Evolutionary conservation across 2,888 invertebrate species (phyloP).

Genomic region (Himalopsyche japonica): DNA sequence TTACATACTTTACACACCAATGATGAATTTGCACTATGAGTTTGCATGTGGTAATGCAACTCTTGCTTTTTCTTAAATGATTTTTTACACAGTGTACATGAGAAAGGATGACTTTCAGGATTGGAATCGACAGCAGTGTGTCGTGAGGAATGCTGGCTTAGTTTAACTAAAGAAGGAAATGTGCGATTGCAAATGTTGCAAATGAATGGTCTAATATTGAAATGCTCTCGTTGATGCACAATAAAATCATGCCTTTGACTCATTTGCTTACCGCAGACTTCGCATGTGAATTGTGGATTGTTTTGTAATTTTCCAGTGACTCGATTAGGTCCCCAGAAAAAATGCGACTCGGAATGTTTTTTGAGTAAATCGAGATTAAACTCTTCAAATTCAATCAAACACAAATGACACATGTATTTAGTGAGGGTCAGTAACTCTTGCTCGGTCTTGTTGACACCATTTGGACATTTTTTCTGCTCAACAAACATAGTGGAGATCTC

Average conservation of each 20-base stretch:
- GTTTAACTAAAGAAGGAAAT: slow-evolving; percentile 38
- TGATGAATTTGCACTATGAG: slow-evolving; percentile 39
- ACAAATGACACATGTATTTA: slow-evolving; percentile 43
- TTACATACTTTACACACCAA: slow-evolving; percentile 44
- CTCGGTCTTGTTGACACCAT: background rate
- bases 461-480: background rate
- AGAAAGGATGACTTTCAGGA: background rate
- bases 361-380: slow-evolving; percentile 41
- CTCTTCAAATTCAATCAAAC: slow-evolving; percentile 42
- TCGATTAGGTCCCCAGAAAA: slow-evolving; percentile 26
- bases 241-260: slow-evolving; percentile 41
- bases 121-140: slow-evolving; percentile 3
- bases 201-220: slow-evolving; percentile 39
- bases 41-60: slow-evolving; percentile 43
- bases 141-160: slow-evolving; percentile 34
- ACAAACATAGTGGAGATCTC: slow-evolving; percentile 1
- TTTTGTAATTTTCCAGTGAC: slow-evolving; percentile 18
- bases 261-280: slow-evolving; percentile 42
- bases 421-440: slow-evolving; percentile 22
- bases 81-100: slow-evolving; percentile 42
- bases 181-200: slow-evolving; percentile 41
- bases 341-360: slow-evolving; percentile 44
- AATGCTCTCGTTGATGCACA: slow-evolving; percentile 40
- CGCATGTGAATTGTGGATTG: slow-evolving; percentile 38
- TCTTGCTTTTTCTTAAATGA: slow-evolving; percentile 42